Conservation (phyloP, 2,113 vertebrate species). For the Meriones unguiculatus region DNA sequence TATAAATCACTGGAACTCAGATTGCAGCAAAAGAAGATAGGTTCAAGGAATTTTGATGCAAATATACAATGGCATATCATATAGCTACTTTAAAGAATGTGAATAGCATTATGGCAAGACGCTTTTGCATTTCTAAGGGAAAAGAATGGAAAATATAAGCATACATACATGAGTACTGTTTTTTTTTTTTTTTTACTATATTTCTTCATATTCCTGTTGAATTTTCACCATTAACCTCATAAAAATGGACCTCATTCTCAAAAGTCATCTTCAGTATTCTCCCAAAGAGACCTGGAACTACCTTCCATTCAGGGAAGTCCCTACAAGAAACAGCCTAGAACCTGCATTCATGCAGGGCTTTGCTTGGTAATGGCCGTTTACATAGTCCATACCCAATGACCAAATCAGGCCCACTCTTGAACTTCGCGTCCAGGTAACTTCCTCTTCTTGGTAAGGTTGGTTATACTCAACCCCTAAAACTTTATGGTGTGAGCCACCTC, state of each 20-base stretch:
- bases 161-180: not conserved
- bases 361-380: not conserved
- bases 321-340: not conserved
- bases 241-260: not conserved
- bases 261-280: constrained; percentile 1
- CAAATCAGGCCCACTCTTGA: not conserved
- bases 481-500: not conserved
- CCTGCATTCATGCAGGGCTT: not conserved
- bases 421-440: not conserved
- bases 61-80: constrained; percentile 8
- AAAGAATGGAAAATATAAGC: not conserved
- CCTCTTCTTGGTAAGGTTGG: not conserved
- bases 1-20: constrained; percentile 22
- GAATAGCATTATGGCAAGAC: not conserved
- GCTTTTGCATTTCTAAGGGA: constrained; percentile 28
- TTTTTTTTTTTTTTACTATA: not conserved
- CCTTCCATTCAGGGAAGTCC: not conserved
- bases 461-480: constrained; percentile 30
- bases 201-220: constrained; percentile 13
- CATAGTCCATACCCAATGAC: not conserved
- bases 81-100: constrained; percentile 29
- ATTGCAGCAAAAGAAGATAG: constrained; percentile 28
- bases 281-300: not conserved
- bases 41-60: constrained; percentile 34
- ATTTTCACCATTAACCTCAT: constrained; percentile 5